phyloP scores from a whole-genome alignment of 2,888 invertebrate species.

The Brachyptera putata region DNA sequence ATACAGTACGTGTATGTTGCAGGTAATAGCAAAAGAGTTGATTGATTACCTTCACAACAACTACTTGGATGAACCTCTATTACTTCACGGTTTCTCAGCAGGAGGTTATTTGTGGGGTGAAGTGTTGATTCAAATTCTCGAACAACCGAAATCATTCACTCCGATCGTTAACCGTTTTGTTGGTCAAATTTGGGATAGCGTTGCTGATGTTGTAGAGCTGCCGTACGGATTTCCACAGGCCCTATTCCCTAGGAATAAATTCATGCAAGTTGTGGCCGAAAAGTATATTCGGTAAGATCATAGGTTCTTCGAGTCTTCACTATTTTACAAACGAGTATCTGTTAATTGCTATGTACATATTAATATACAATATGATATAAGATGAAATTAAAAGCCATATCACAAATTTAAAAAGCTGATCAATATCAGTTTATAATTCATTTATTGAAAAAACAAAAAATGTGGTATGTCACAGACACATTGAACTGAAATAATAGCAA shows the following conservation, averaged over 20 bases:
- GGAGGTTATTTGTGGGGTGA: conserved; percentile 88
- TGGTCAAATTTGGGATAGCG: conserved; percentile 88
- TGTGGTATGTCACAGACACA: too few species aligned
- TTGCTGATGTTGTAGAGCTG: conserved; percentile 54
- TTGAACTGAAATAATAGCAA: too few species aligned
- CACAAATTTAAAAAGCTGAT: too few species aligned
- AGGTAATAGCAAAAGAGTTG: conserved; percentile 72
- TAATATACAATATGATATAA: too few species aligned
- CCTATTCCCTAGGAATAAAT: conserved; percentile 47
- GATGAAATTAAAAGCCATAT: too few species aligned
- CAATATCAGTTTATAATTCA: too few species aligned
- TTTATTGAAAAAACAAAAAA: too few species aligned
- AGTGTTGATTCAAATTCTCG: conserved; percentile 48
- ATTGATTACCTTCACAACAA: conserved; percentile 69
- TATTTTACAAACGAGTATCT: too few species aligned
- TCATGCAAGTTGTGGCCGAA: conserved; percentile 45
- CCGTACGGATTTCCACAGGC: conserved; percentile 51
- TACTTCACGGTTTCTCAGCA: conserved; percentile 87
- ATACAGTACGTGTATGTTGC: conserved; percentile 38
- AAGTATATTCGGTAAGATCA: conserved; percentile 49
- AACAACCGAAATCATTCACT: conserved; percentile 48
- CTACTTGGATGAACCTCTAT: conserved; percentile 59
- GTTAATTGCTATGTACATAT: too few species aligned
- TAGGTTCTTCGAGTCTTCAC: too few species aligned
- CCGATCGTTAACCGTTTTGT: conserved; percentile 62